Evolutionary conservation across 2,113 vertebrate species (phyloP).

Genomic region (Aptenodytes patagonicus): DNA sequence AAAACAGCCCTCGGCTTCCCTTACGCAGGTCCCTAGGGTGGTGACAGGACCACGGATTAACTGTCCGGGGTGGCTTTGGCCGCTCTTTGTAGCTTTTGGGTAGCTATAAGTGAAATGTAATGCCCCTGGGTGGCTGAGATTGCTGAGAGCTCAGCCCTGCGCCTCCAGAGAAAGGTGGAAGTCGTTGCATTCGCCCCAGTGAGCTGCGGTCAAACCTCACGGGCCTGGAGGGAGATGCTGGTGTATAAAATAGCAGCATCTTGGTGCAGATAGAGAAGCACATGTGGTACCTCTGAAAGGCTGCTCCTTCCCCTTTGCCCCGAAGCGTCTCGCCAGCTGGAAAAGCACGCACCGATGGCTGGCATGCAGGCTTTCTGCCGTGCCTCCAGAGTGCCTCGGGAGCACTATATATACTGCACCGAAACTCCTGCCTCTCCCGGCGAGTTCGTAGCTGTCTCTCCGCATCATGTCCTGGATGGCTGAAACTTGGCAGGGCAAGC

Average conservation of each 20-base stretch:
- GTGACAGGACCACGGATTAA: not conserved
- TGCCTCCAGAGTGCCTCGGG: accelerated
- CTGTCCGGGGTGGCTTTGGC: not conserved
- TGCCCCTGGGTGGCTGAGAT: not conserved
- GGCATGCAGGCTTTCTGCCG: not conserved
- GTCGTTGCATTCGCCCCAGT: accelerated
- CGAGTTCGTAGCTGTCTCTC: not conserved
- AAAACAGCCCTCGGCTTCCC: not conserved
- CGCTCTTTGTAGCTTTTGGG: not conserved
- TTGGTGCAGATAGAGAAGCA: not conserved
- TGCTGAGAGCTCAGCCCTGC: accelerated
- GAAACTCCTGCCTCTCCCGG: not conserved
- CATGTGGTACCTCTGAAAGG: accelerated
- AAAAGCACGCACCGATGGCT: not conserved
- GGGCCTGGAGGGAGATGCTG: not conserved
- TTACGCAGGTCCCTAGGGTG: not conserved
- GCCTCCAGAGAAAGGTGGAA: not conserved
- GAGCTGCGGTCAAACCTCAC: not conserved
- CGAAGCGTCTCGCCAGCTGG: accelerated
- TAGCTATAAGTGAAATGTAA: not conserved
- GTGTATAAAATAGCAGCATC: not conserved
- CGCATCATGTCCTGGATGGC: not conserved
- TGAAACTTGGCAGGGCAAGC: not conserved
- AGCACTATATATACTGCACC: accelerated
- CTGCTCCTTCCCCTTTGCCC: not conserved